A percentile compares a stretch with the other conserved stretches of the same genome.
These are phyloP conservation scores for Mustelus asterias DNA, from an alignment of 2,113 vertebrate genomes.

Conservation along the genomic window DNA sequence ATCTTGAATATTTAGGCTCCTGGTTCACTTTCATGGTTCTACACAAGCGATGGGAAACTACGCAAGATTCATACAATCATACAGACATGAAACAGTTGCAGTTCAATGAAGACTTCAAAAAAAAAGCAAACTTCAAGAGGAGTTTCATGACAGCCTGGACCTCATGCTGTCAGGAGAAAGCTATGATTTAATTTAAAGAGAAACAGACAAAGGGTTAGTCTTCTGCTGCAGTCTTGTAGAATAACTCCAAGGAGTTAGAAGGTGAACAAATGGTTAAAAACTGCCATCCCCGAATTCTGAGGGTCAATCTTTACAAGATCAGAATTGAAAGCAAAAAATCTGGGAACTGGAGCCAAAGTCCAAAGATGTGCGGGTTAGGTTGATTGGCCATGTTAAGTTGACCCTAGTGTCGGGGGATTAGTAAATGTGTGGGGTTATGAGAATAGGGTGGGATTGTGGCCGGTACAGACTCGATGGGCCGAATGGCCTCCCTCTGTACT, in stretches of 20 bases:
- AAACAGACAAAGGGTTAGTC: neutral
- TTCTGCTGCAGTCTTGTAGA: neutral
- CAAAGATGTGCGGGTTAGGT: too few relatives aligned
- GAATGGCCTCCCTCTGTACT: too few relatives aligned
- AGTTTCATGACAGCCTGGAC: neutral
- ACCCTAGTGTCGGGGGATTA: too few relatives aligned
- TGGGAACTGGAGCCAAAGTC: neutral
- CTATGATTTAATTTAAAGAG: neutral
- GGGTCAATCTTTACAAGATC: neutral
- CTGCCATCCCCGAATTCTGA: neutral
- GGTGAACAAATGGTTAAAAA: neutral
- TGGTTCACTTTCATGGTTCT: neutral
- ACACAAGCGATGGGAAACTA: neutral
- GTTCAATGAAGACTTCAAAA: neutral
- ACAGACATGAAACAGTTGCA: neutral
- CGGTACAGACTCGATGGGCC: too few relatives aligned
- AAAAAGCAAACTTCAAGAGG: neutral
- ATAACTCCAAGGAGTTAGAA: neutral
- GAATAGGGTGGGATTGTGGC: too few relatives aligned
- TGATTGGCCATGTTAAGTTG: too few relatives aligned
- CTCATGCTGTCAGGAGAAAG: neutral
- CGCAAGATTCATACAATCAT: neutral
- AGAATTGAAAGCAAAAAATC: slow-evolving; percentile 20
- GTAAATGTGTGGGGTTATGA: too few relatives aligned
- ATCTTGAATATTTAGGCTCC: neutral